Evolutionary conservation across 2,888 invertebrate species (phyloP).

Genomic region (Synergus laeviventris): DNA sequence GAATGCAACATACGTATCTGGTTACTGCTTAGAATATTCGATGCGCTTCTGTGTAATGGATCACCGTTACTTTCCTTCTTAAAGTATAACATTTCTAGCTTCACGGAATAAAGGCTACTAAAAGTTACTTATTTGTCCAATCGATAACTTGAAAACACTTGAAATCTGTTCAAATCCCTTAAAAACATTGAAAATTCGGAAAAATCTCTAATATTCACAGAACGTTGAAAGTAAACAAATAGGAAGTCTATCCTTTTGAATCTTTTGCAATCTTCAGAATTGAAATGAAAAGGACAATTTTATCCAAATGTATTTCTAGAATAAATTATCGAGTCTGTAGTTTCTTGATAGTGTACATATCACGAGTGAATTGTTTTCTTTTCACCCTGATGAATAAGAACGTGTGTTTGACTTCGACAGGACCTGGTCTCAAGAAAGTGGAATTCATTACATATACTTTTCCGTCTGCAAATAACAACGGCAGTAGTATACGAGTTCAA

Average conservation of each 20-base stretch:
- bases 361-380: slow-evolving; percentile 32
- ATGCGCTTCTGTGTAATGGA: background rate
- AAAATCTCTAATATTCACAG: too few species aligned
- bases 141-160: background rate
- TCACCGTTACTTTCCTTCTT: slow-evolving; percentile 35
- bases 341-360: slow-evolving; percentile 23
- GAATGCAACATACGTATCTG: background rate
- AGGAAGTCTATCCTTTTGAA: too few species aligned
- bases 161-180: too few species aligned
- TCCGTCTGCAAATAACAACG: too few species aligned
- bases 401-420: slow-evolving; percentile 32
- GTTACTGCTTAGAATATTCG: slow-evolving; percentile 18
- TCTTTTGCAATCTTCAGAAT: too few species aligned
- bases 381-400: slow-evolving; percentile 28
- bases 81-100: slow-evolving; percentile 8
- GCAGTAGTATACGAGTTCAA: too few species aligned
- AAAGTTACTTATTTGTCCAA: background rate
- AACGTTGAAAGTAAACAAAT: too few species aligned
- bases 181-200: too few species aligned
- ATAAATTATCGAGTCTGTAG: slow-evolving; percentile 1
- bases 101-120: background rate
- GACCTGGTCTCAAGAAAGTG: slow-evolving; percentile 33
- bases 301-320: too few species aligned
- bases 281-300: too few species aligned
- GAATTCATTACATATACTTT: slow-evolving; percentile 20